Evolutionary conservation across 2,113 vertebrate species (phyloP).

Genomic region (Sebastes schlegelii): DNA sequence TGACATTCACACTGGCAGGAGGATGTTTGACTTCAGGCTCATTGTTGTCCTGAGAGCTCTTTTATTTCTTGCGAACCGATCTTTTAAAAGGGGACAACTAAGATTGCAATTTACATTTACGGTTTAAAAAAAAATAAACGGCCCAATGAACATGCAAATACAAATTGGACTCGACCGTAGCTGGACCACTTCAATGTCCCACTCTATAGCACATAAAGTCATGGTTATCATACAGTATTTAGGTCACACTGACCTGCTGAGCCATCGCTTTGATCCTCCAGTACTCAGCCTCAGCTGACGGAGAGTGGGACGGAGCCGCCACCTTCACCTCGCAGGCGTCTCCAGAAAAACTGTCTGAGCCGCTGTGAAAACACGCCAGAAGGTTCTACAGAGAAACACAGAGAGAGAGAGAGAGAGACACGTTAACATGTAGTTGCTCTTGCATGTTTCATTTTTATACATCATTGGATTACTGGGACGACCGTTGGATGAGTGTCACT

Average conservation of each 20-base stretch:
- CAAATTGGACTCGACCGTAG: neutral
- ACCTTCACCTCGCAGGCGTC: conserved; percentile 99
- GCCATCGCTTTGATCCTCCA: conserved; percentile 98
- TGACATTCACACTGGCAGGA: too few species aligned
- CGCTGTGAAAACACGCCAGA: conserved; percentile 94
- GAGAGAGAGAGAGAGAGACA: conserved; percentile 13
- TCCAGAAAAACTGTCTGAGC: conserved; percentile 92
- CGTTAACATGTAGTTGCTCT: neutral
- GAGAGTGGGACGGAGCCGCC: conserved; percentile 92
- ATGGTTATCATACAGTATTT: rapidly evolving
- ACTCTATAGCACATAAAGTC: neutral
- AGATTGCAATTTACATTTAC: neutral
- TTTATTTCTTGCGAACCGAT: too few species aligned
- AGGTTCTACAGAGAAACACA: conserved; percentile 87
- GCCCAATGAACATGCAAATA: neutral
- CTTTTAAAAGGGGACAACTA: too few species aligned
- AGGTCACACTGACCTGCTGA: conserved; percentile 88
- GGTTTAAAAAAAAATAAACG: neutral
- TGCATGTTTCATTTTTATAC: neutral
- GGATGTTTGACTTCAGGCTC: neutral
- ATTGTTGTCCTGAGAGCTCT: neutral
- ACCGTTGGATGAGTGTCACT: neutral
- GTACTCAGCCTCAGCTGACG: conserved; percentile 95
- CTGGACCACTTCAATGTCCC: neutral
- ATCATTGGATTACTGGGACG: neutral